Evolutionary conservation across 2,113 vertebrate species (phyloP), one percentile per base, ranked within the genome.

Genomic region (Ageneiosus marmoratus): DNA sequence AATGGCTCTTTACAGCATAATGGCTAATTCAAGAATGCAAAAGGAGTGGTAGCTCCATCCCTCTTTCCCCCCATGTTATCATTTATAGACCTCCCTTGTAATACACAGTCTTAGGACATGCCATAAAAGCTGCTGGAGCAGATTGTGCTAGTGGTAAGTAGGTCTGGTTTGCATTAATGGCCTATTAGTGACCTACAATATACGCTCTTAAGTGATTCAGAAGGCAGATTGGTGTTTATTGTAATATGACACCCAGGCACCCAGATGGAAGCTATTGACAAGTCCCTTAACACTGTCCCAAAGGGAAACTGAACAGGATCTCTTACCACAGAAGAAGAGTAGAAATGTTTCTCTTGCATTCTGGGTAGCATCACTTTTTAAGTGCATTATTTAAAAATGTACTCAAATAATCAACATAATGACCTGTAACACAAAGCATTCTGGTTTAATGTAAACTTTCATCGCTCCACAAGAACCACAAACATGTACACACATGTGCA

Each of bases 191-290:
- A 89, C 86, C 86, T 78, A 44, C n/a, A n/a, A n/a, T 55, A 65
- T 48, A 60, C 50, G 10, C 62, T 80, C 51, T 82, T 83, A 74
- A 91, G 82, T 83, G 51, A 82, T 72, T 84, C 84, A 79, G 80
- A 87, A 87, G 83, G 84, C 85, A 86, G 86, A 88, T 82, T 72
- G 74, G 58, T 85, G 67, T 79, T 78, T 79, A 72, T 77, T 78
- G 89, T 90, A 88, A 91, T 74, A 55, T 12, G 77, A 90, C 63
- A 82, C 88, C 50, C 29, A 29, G 81, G 50, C 27, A 6, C 44
- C 77, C 87, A 89, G 84, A 85, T 85, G 86, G 87, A 88, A 86
- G 69, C 84, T 37, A 74, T 90, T 81, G 84, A 87, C 82, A 84
- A 53, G 46, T 44, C 76, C 65, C 74, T 56, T 46, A 70, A 55